Evolutionary conservation across 2,113 vertebrate genomes (phyloP).

Genomic region (Chionodraco myersi): DNA sequence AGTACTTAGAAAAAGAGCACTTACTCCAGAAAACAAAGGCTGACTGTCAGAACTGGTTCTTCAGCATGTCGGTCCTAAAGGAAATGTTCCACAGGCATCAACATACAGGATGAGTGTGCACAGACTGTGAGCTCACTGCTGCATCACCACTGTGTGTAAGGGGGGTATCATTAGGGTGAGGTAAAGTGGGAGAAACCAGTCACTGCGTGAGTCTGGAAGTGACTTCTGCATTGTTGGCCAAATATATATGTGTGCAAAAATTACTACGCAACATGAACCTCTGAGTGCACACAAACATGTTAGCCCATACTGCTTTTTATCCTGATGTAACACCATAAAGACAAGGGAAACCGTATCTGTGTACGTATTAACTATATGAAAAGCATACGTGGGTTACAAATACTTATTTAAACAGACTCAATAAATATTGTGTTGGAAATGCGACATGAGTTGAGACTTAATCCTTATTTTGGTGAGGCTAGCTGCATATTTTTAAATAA

Average conservation of each 20-base stretch:
- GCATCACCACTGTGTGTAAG: slow-evolving; percentile 20
- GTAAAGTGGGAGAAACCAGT: slow-evolving; percentile 9
- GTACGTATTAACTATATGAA: background rate
- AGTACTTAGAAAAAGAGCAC: background rate
- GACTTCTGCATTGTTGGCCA: background rate
- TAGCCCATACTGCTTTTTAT: slow-evolving; percentile 12
- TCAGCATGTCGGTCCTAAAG: slow-evolving; percentile 11
- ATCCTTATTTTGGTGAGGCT: background rate
- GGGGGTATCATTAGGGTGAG: slow-evolving; percentile 22
- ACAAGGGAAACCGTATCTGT: background rate
- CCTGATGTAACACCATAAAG: slow-evolving; percentile 7
- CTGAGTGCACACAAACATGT: background rate
- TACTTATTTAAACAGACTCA: background rate
- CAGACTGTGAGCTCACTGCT: slow-evolving; percentile 39
- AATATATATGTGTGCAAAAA: background rate
- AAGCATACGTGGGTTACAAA: background rate
- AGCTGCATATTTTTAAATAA: slow-evolving; percentile 32
- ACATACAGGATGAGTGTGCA: slow-evolving; percentile 34
- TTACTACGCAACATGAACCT: slow-evolving; percentile 13
- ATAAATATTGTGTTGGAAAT: background rate
- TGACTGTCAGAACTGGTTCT: slow-evolving; percentile 60
- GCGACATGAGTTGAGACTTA: background rate
- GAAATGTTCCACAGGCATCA: slow-evolving; percentile 33
- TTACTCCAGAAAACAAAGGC: slow-evolving; percentile 15
- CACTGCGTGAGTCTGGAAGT: background rate